A percentile compares a stretch with the other conserved stretches of the same genome.
These are phyloP conservation scores for Calidris pygmaea DNA, from an alignment of 2,113 vertebrate genomes.

Conservation along the genomic window DNA sequence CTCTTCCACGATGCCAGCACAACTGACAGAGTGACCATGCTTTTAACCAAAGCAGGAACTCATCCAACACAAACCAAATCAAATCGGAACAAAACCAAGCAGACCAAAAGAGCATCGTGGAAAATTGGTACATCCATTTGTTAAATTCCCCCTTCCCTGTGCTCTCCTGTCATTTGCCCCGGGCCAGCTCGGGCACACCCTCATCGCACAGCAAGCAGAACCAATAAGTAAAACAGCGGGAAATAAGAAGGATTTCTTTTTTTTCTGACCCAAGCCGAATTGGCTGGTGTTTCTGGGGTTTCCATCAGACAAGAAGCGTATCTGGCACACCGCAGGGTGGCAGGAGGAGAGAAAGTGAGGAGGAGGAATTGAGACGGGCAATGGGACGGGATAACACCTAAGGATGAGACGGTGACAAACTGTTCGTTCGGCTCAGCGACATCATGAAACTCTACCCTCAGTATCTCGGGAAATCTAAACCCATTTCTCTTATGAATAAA, in stretches of 20 bases:
- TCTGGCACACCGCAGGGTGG: background rate
- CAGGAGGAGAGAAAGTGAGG: conserved; percentile 29
- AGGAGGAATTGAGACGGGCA: conserved; percentile 27
- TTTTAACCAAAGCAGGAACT: background rate
- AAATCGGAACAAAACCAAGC: background rate
- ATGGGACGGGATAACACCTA: background rate
- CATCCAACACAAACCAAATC: background rate
- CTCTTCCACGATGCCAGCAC: background rate
- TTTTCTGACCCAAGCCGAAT: background rate
- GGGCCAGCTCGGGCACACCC: background rate
- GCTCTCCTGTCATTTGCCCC: background rate
- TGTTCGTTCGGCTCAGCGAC: background rate
- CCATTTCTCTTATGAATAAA: background rate
- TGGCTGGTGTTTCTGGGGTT: background rate
- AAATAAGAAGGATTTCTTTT: background rate
- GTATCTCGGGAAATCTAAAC: conserved; percentile 14
- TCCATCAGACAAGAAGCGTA: background rate
- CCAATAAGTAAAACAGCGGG: background rate
- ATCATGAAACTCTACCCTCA: background rate
- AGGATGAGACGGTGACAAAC: conserved; percentile 15
- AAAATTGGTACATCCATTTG: background rate
- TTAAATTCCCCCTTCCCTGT: background rate
- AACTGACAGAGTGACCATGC: rapidly evolving
- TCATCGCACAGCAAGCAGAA: background rate
- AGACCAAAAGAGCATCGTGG: rapidly evolving